phyloP scores from a whole-genome alignment of 2,113 vertebrate species.

The Aptenodytes forsteri region DNA sequence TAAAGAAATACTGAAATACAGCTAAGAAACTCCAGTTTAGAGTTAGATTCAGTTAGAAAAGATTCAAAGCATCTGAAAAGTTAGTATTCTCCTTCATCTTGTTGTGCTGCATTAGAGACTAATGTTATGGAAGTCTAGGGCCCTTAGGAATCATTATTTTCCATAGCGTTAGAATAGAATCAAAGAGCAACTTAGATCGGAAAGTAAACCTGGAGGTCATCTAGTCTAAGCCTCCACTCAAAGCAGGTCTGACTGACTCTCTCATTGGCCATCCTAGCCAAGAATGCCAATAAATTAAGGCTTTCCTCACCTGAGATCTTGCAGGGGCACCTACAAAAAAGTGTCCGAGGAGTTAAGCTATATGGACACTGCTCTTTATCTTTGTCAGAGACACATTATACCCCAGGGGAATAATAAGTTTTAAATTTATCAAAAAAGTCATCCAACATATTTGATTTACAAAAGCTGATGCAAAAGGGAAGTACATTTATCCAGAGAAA shows the following conservation, averaged over 20 bases:
- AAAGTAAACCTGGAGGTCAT: not conserved
- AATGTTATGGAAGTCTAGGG: not conserved
- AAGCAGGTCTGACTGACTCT: not conserved
- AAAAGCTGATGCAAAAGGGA: not conserved
- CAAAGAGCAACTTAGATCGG: not conserved
- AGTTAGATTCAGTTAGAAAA: not conserved
- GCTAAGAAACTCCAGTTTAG: not conserved
- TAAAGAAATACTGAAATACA: not conserved
- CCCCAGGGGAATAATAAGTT: not conserved
- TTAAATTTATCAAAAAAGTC: not conserved
- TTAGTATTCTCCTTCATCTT: not conserved
- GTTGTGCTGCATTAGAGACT: too few relatives aligned
- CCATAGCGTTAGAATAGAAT: not conserved
- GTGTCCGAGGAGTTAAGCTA: not conserved
- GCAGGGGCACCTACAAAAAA: not conserved
- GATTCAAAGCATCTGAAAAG: not conserved
- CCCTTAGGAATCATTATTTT: not conserved
- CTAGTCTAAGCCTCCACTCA: too few relatives aligned
- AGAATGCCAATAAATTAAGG: not conserved
- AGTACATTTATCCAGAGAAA: not conserved
- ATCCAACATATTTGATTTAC: not conserved
- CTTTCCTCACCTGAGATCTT: not conserved
- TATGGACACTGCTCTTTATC: not conserved
- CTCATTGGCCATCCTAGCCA: too few relatives aligned
- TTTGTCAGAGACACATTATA: not conserved